Base-by-base conservation (phyloP, 2,797 vertebrate species). In the Zenarchopterus dispar region DNA sequence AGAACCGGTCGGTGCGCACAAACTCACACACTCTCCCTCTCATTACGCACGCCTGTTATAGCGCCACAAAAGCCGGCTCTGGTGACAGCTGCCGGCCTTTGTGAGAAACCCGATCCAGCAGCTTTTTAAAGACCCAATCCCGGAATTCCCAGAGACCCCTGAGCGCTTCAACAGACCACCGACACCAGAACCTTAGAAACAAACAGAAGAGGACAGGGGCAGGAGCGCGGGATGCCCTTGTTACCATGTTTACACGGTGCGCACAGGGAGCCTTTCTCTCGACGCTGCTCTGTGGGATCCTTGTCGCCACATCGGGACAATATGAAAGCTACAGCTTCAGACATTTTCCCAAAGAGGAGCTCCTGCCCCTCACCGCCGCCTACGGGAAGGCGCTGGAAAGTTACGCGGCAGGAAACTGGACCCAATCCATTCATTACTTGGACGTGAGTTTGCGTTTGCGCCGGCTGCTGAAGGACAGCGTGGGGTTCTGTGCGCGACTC, bases 261-360 rank as follows among this genome's bases (percentile, higher is more conserved):
- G 15, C 56, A 19, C 78, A 75, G 43, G 11, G 21, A 55, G 11
- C 9, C 17, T 28, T 46, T 10, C 18, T 67, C 18, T 5, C 50
- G 36, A 21, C n/a, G 0, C 7, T 44, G 16, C 56, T 83, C 24
- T 52, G 53, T 22, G 72, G 57, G 31, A 44, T 19, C 1, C 39
- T 60, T 18, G 55, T 21, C 2, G 31, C 48, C 51, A 66, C 75
- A 51, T 82, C 70, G 11, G 92, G 90, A 17, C 93, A 94, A 75
- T 94, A 94, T 75, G 93, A 95, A 73, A 91, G 91, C 77, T 95
- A 95, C 81, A 95, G 85, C 51, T 94, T 95, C 72, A 91, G 84
- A 19, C 87, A 88, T 0, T 94, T 95, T 70, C 93, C 94, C 1
- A 68, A 75, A 10, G 89, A 90, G 51, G 93, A 95, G 60, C 88